Base-by-base conservation (phyloP, 2,888 invertebrate genomes). In the Melanargia galathea region DNA sequence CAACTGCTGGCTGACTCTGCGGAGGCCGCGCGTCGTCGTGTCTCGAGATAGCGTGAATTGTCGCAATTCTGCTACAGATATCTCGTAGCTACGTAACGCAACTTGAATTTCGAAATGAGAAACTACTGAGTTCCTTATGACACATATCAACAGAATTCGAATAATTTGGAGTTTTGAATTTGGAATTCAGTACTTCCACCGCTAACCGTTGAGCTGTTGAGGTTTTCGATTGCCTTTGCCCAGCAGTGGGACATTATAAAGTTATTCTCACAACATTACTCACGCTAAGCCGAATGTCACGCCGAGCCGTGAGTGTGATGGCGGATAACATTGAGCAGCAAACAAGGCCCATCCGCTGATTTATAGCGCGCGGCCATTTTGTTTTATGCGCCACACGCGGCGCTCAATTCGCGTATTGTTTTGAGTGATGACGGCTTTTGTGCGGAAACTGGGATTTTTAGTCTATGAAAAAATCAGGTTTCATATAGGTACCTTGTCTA, bases 391-490 rank as follows among this genome's bases (percentile, higher is more conserved):
- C 22, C 13, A 33, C 52, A 35, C 54, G 40, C 45, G 51, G 61
- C 63, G 60, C 57, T 46, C 43, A n/a, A 57, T 60, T 45, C 57
- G 30, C 60, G 52, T 61, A 58, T 66, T 66, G 63, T 63, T 63
- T 55, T 63, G 63, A 66, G 65, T 60, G 62, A 65, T 63, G 56
- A 43, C 48, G 48, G 55, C 45, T 49, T 43, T 49, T 16, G 30
- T 20, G 30, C 26, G 30, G 11, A 55, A 43, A 8, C 2, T 3
- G 18, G 4, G 16, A n/a, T 43, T 56, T 56, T 11, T 26, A 26
- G 11, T n/a, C 16, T 13, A 24, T 24, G 46, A 13, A 24, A 22
- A 24, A 48, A 1, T 43, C 0, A 48, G 46, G 6, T 24, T 46
- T 10, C 11, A 46, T 46, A 24, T 46, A 46, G 13, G 20, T 24